Evolutionary conservation across 2,113 vertebrate species (phyloP).

Genomic region (Neolamprologus ventralis): DNA sequence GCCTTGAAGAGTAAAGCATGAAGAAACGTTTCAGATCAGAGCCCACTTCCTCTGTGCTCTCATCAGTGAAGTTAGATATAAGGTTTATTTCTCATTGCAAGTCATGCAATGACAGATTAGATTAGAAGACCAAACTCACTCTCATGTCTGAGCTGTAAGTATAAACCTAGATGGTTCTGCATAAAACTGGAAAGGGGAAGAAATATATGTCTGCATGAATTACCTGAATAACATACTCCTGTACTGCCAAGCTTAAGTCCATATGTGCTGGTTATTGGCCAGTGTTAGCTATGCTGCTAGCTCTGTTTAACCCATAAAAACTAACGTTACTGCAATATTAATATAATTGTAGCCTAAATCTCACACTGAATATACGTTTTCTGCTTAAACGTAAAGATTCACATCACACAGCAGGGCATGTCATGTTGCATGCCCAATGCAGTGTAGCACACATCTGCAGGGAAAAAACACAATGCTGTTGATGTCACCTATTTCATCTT

Average conservation of each 20-base stretch:
- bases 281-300: not conserved
- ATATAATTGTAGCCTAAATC: not conserved
- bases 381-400: not conserved
- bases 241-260: not conserved
- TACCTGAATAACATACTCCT: not conserved
- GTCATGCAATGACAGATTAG: not conserved
- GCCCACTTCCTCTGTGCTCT: conserved; percentile 15
- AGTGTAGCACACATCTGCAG: not conserved
- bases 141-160: not conserved
- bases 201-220: not conserved
- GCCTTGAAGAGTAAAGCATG: conserved; percentile 33
- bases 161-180: not conserved
- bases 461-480: not conserved
- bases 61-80: not conserved
- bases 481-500: not conserved
- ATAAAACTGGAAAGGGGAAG: not conserved
- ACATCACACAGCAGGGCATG: not conserved
- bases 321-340: not conserved
- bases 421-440: too few species aligned
- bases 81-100: not conserved
- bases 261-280: not conserved
- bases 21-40: conserved; percentile 8
- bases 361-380: not conserved
- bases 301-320: not conserved
- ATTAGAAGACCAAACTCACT: not conserved